These are phyloP conservation scores for Colinus virginianus DNA, from an alignment of 2,113 vertebrate species.

Conservation along the genomic window DNA sequence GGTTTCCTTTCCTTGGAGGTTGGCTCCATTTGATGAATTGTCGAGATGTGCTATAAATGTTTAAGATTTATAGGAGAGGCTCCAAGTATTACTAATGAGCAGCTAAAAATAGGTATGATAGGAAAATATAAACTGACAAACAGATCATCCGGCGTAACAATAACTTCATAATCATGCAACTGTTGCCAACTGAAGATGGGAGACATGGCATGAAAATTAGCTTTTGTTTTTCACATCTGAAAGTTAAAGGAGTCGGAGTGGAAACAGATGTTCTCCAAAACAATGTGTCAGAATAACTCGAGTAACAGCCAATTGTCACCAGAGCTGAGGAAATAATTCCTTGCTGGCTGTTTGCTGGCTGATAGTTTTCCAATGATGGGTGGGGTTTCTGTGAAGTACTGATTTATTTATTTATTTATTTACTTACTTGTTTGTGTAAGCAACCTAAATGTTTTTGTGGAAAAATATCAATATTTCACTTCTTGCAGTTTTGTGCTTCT, in stretches of 20 bases:
- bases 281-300: slow-evolving; percentile 52
- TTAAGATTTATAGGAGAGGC: slow-evolving; percentile 56
- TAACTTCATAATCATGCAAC: slow-evolving; percentile 48
- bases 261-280: slow-evolving; percentile 63
- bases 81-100: slow-evolving; percentile 61
- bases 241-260: slow-evolving; percentile 58
- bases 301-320: slow-evolving; percentile 16
- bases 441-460: not conserved
- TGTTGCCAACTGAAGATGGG: slow-evolving; percentile 61
- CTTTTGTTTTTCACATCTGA: slow-evolving; percentile 72
- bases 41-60: slow-evolving; percentile 68
- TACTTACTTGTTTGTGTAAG: not conserved
- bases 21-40: slow-evolving; percentile 64
- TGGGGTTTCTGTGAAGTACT: not conserved
- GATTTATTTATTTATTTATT: not conserved
- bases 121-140: slow-evolving; percentile 63
- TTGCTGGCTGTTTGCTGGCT: slow-evolving; percentile 7
- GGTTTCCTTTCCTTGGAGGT: slow-evolving; percentile 66
- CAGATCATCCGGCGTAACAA: slow-evolving; percentile 56
- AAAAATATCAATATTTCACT: not conserved
- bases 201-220: slow-evolving; percentile 60
- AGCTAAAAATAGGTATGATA: slow-evolving; percentile 73
- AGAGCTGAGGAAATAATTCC: slow-evolving; percentile 51
- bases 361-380: not conserved
- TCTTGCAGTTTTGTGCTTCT: not conserved